These are phyloP conservation scores for Carcina quercana DNA, from an alignment of 2,888 invertebrate genomes.

Conservation along the genomic window DNA sequence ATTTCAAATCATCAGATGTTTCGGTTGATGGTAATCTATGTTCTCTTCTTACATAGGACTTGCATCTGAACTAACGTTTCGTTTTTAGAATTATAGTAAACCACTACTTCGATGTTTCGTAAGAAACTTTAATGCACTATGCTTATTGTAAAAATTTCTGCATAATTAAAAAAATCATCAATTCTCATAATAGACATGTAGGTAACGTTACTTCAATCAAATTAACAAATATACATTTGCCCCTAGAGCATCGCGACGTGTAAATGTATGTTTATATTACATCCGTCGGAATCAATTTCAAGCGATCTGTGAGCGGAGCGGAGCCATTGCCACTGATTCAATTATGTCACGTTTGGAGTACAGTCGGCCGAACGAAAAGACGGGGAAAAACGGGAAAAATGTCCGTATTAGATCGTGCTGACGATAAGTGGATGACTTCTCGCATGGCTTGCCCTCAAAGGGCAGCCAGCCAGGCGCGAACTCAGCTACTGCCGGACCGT, in stretches of 20 bases:
- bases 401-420: slow-evolving; percentile 62
- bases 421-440: slow-evolving; percentile 69
- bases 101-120: too few relatives aligned
- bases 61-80: too few relatives aligned
- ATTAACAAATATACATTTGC: background rate
- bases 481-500: slow-evolving; percentile 19
- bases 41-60: too few relatives aligned
- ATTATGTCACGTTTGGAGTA: slow-evolving; percentile 60
- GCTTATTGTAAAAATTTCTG: too few relatives aligned
- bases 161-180: too few relatives aligned
- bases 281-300: slow-evolving; percentile 60
- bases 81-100: too few relatives aligned
- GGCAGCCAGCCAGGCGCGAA: slow-evolving; percentile 52
- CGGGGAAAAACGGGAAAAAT: slow-evolving; percentile 71
- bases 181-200: too few relatives aligned
- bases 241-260: too few relatives aligned
- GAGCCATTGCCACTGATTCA: slow-evolving; percentile 54
- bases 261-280: slow-evolving; percentile 26
- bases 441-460: slow-evolving; percentile 70
- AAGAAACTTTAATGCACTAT: too few relatives aligned
- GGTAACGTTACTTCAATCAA: too few relatives aligned
- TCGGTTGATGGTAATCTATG: too few relatives aligned
- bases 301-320: slow-evolving; percentile 32
- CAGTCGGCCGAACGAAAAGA: slow-evolving; percentile 54
- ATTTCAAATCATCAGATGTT: too few relatives aligned